Percentiles rank a stretch among this genome's conserved stretches.
Conservation (phyloP, 2,113 vertebrate genomes). For the Pristiophorus japonicus region DNA sequence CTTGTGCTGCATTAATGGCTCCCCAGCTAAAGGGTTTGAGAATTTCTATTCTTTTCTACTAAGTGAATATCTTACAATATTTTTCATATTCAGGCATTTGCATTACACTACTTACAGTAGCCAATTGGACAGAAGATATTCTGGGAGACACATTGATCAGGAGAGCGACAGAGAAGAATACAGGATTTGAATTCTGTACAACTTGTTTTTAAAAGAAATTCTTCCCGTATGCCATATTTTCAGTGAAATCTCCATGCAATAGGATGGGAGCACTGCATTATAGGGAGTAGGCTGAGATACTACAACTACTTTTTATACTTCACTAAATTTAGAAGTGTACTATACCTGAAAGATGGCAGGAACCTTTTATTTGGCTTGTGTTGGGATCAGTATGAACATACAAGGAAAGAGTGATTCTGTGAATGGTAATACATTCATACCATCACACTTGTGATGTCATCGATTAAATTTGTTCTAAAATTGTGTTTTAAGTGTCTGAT, state of each 20-base stretch:
- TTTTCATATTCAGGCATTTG: background rate
- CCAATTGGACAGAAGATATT: background rate
- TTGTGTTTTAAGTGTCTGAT: background rate
- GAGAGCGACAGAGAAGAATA: background rate
- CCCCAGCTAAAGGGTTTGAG: background rate
- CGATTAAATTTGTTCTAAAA: background rate
- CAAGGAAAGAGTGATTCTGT: background rate
- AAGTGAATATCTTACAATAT: background rate
- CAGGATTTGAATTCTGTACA: background rate
- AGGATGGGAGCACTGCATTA: background rate
- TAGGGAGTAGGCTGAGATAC: too few species aligned
- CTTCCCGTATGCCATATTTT: background rate
- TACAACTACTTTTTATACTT: background rate
- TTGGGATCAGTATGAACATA: background rate
- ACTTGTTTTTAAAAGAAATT: background rate
- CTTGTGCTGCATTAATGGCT: background rate
- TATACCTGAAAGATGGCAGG: background rate
- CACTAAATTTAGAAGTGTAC: background rate
- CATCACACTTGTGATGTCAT: background rate
- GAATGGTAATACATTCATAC: background rate
- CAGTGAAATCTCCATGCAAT: background rate
- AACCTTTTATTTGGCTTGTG: background rate
- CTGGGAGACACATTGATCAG: background rate
- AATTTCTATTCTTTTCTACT: background rate
- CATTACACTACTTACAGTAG: background rate